phyloP scores from a whole-genome alignment of 2,888 invertebrate genomes.

The Heterodera filipjevi region DNA sequence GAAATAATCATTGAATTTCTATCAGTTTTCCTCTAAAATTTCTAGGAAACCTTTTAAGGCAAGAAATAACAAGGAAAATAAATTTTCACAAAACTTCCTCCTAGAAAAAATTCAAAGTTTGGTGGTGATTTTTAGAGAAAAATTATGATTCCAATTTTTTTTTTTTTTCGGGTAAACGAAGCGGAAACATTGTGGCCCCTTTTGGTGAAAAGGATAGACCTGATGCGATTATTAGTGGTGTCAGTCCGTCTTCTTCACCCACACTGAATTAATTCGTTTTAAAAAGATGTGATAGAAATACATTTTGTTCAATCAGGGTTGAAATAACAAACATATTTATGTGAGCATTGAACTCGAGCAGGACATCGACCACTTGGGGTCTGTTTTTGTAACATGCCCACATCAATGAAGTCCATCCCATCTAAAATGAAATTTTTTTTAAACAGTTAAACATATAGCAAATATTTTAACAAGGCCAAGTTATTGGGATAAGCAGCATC shows the following conservation, averaged over 20 bases:
- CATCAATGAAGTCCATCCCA: constrained; percentile 94
- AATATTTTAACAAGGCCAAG: background rate
- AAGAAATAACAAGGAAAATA: no score
- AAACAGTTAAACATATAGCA: background rate
- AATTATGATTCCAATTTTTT: background rate
- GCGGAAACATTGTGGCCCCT: no score
- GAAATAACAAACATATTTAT: constrained; percentile 74
- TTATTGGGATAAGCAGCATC: background rate
- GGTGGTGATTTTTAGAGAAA: no score
- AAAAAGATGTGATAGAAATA: background rate
- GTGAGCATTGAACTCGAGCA: constrained; percentile 86
- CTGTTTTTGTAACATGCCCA: constrained; percentile 94
- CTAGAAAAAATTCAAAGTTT: no score
- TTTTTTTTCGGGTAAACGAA: background rate
- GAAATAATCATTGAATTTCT: no score
- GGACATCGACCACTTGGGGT: constrained; percentile 74
- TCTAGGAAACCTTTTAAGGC: no score
- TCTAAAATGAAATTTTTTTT: constrained; percentile 67
- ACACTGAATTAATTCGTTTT: constrained; percentile 68
- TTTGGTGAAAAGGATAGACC: constrained; percentile 36
- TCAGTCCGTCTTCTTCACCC: constrained; percentile 75
- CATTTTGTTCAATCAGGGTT: no score
- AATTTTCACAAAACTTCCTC: no score
- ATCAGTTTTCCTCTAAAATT: no score
- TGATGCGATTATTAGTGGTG: constrained; percentile 61